phyloP scores from a whole-genome alignment of 2,888 invertebrate genomes.

The Microdon myrmicae region DNA sequence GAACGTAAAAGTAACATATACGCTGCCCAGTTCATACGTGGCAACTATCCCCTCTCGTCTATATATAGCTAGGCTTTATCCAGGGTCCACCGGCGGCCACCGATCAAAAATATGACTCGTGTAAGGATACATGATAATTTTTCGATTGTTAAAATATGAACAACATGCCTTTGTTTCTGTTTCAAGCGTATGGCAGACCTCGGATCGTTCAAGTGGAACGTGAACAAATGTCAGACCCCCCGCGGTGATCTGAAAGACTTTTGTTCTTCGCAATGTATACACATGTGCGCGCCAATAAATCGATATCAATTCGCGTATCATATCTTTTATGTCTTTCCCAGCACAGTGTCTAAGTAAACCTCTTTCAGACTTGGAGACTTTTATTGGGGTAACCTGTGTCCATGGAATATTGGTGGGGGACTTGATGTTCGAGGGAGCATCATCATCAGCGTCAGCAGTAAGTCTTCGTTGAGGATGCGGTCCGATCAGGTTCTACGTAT shows the following conservation, averaged over 20 bases:
- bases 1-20: constrained; percentile 13
- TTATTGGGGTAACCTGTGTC: constrained; percentile 37
- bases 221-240: constrained; percentile 51
- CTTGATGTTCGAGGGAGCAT: constrained; percentile 25
- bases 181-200: constrained; percentile 45
- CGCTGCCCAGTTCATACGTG: background rate
- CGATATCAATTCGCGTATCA: constrained; percentile 48
- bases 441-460: constrained; percentile 25
- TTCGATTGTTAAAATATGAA: constrained; percentile 54
- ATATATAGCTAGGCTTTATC: background rate
- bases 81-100: constrained; percentile 12
- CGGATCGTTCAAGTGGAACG: constrained; percentile 42
- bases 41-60: background rate
- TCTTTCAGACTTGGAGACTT: constrained; percentile 32
- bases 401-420: constrained; percentile 23
- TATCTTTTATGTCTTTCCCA: constrained; percentile 32
- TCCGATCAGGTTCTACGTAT: constrained; percentile 19
- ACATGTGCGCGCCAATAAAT: constrained; percentile 43
- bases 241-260: constrained; percentile 34
- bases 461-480: constrained; percentile 1
- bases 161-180: constrained; percentile 51
- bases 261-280: constrained; percentile 33
- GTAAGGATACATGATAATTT: constrained; percentile 58
- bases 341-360: constrained; percentile 21
- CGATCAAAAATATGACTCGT: constrained; percentile 57